Percentiles rank a stretch among this genome's conserved stretches.
These are phyloP conservation scores for Astyanax mexicanus DNA, from an alignment of 2,797 vertebrate genomes.

Conservation along the genomic window DNA sequence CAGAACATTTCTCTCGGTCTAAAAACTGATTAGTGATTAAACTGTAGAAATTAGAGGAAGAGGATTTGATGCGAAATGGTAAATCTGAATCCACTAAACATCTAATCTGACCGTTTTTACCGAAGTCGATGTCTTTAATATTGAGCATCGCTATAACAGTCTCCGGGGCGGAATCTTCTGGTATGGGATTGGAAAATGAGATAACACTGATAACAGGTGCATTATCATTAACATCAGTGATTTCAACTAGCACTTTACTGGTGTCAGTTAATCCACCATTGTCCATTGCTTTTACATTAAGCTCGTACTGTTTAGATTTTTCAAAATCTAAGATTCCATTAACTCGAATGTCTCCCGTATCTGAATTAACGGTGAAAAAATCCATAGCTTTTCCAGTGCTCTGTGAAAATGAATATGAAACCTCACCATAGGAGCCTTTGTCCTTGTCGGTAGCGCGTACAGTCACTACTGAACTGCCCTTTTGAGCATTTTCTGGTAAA, in stretches of 20 bases:
- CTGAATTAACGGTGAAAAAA: slow-evolving; percentile 58
- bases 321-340: slow-evolving; percentile 76
- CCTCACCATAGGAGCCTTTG: neutral
- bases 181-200: slow-evolving; percentile 57
- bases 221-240: slow-evolving; percentile 73
- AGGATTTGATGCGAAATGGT: slow-evolving; percentile 53
- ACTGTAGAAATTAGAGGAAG: slow-evolving; percentile 48
- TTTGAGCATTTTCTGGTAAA: slow-evolving; percentile 59
- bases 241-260: slow-evolving; percentile 64
- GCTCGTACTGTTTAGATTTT: slow-evolving; percentile 66
- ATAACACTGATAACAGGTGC: slow-evolving; percentile 62
- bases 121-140: slow-evolving; percentile 75
- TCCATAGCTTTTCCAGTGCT: slow-evolving; percentile 29
- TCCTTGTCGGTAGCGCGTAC: slow-evolving; percentile 57
- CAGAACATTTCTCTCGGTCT: slow-evolving; percentile 49
- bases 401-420: slow-evolving; percentile 39
- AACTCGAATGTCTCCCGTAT: slow-evolving; percentile 71
- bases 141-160: slow-evolving; percentile 79
- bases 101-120: slow-evolving; percentile 65
- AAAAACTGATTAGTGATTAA: slow-evolving; percentile 51
- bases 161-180: slow-evolving; percentile 66
- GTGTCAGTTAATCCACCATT: slow-evolving; percentile 47
- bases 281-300: slow-evolving; percentile 67
- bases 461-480: slow-evolving; percentile 58
- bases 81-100: slow-evolving; percentile 57